Evolutionary conservation across 2,113 vertebrate genomes (phyloP).

Genomic region (Etheostoma cragini): DNA sequence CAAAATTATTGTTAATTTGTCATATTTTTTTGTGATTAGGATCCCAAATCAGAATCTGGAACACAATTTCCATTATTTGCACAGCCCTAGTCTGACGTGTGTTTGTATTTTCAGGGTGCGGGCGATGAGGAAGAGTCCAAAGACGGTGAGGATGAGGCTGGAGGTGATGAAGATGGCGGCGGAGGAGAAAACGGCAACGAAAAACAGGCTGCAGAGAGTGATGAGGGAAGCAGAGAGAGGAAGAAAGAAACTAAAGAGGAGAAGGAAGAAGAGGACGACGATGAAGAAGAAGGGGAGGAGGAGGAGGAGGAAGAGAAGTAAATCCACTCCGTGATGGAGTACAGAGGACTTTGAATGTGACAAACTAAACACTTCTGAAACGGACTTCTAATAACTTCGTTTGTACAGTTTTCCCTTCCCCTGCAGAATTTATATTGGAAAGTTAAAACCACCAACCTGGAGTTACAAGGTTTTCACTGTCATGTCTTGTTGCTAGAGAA

Average conservation of each 20-base stretch:
- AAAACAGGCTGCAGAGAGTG: background rate
- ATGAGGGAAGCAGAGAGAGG: slow-evolving; percentile 4
- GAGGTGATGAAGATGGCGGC: slow-evolving; percentile 5
- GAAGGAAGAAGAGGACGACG: background rate
- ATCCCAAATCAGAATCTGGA: too few relatives aligned
- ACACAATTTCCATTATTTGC: too few relatives aligned
- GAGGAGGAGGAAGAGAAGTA: slow-evolving; percentile 15
- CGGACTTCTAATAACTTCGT: background rate
- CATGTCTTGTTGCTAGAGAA: slow-evolving; percentile 10
- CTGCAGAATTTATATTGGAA: background rate
- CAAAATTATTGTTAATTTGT: too few relatives aligned
- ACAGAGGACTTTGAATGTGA: slow-evolving; percentile 14
- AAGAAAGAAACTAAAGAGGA: slow-evolving; percentile 7
- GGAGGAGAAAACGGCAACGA: slow-evolving; percentile 18
- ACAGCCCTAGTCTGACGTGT: background rate
- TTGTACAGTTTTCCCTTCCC: slow-evolving; percentile 15
- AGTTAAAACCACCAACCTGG: background rate
- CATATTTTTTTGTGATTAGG: too few relatives aligned
- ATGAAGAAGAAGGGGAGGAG: background rate
- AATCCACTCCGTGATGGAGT: background rate
- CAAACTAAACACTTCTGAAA: slow-evolving; percentile 5
- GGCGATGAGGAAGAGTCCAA: slow-evolving; percentile 56
- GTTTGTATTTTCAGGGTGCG: slow-evolving; percentile 37
- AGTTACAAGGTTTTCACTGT: background rate
- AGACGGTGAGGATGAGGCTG: slow-evolving; percentile 34